Evolutionary conservation across 2,888 invertebrate genomes (phyloP), one percentile per base, ranked within the genome.

Genomic region (Trissoscelio sp.): DNA sequence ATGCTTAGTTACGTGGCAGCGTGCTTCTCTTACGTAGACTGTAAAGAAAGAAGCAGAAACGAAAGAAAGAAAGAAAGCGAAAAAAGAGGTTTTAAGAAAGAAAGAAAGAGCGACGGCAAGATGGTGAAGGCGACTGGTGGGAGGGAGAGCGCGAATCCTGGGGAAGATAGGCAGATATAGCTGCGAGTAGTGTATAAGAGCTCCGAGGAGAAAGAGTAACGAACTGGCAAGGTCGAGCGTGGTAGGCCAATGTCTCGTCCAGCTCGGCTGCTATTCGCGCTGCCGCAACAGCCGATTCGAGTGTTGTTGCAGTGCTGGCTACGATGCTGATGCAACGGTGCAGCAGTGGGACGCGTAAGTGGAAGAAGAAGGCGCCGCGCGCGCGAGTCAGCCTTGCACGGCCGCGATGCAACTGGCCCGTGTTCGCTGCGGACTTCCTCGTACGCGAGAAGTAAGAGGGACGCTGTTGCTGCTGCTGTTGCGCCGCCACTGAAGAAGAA

Each of bases 181-280:
- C 84, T 82, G 86, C 83, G 86, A 85, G 84, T 86, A 87, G 87
- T 86, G 87, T 87, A 88, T 85, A 88, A 88, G 88, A 88, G 86
- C 86, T 85, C 83, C 83, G 81, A 42, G 83, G 87, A 83, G 89
- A 89, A 89, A 89, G 91, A 89, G 90, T 89, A 91, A 90, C 89
- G 91, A 90, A 91, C 90, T 89, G 89, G 89, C 89, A 90, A 90
- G 90, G 90, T 90, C 90, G 90, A 90, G 88, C 87, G 87, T 88
- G 89, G 89, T 89, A 89, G 88, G 89, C 90, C 90, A 90, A 90
- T 90, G 90, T 90, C 90, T 90, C 89, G 89, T 89, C 86, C 88
- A 87, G 85, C 84, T 83, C 84, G 72, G 66, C 62, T 69, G 46
- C 48, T 79, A 69, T 74, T 58, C 80, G 58, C 42, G 34, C 53